phyloP scores from a whole-genome alignment of 53 echinoderm and acorn worm species.

The Glandiceps talaboti region DNA sequence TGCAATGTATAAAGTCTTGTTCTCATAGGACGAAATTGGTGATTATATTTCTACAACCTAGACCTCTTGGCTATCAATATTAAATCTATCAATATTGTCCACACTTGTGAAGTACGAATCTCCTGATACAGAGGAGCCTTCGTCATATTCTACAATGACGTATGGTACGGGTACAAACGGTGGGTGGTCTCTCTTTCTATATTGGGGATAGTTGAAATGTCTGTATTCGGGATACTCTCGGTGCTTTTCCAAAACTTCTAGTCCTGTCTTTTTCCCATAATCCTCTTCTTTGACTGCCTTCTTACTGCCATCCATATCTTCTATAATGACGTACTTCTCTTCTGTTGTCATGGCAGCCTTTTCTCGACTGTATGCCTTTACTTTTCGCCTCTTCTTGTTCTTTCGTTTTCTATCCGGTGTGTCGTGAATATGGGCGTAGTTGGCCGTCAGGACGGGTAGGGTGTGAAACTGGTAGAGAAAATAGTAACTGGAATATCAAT shows the following conservation, averaged over 20 bases:
- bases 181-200: background rate
- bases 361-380: background rate
- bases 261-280: background rate
- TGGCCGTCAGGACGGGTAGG: background rate
- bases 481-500: too few species aligned
- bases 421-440: background rate
- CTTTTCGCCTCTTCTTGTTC: background rate
- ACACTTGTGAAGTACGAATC: background rate
- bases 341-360: background rate
- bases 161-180: background rate
- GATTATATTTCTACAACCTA: too few species aligned
- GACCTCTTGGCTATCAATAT: background rate
- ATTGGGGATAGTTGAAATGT: background rate
- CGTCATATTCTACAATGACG: background rate
- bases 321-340: background rate
- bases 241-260: background rate
- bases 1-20: too few species aligned
- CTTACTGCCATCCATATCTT: background rate
- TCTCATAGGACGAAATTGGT: too few species aligned
- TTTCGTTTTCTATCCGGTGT: background rate
- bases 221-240: background rate
- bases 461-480: background rate
- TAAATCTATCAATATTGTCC: background rate
- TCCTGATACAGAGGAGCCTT: background rate
- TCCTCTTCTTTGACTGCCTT: background rate